phyloP scores from a whole-genome alignment of 1,140 invertebrate species.

The Lethrus apterus region DNA sequence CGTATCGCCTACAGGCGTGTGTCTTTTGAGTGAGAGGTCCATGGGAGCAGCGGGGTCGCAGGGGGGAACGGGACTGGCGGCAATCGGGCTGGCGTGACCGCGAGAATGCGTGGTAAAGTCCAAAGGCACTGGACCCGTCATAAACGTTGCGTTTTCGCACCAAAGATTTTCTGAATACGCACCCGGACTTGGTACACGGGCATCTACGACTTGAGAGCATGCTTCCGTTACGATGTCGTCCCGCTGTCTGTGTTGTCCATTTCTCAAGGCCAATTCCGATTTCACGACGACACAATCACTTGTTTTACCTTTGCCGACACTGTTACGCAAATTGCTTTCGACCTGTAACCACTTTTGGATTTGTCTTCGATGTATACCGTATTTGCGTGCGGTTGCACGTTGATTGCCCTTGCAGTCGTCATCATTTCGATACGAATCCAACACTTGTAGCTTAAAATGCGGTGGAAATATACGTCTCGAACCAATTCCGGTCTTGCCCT shows the following conservation, averaged over 20 bases:
- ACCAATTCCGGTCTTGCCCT: constrained; percentile 53
- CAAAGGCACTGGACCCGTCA: constrained; percentile 26
- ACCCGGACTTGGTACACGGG: neutral
- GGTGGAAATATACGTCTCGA: constrained; percentile 76
- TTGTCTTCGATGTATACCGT: constrained; percentile 75
- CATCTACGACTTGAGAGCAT: constrained; percentile 20
- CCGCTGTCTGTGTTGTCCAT: constrained; percentile 37
- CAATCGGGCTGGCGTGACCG: constrained; percentile 23
- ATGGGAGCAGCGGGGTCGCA: constrained; percentile 36
- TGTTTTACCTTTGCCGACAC: constrained; percentile 47
- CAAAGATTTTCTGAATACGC: neutral
- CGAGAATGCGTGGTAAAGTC: constrained; percentile 31
- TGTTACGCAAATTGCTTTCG: constrained; percentile 63
- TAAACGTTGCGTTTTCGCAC: constrained; percentile 29
- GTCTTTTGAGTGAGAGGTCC: constrained; percentile 39
- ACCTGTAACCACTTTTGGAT: constrained; percentile 86
- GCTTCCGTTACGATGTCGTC: constrained; percentile 27
- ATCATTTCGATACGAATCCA: constrained; percentile 76
- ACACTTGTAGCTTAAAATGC: constrained; percentile 76
- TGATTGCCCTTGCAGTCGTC: constrained; percentile 79
- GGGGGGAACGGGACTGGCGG: constrained; percentile 19
- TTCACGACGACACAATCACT: constrained; percentile 20
- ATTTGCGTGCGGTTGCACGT: constrained; percentile 76
- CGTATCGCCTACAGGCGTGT: constrained; percentile 39
- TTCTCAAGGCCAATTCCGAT: constrained; percentile 25